These are phyloP conservation scores for Amblyjoppa proteus DNA, from an alignment of 2,888 invertebrate species.

Conservation along the genomic window DNA sequence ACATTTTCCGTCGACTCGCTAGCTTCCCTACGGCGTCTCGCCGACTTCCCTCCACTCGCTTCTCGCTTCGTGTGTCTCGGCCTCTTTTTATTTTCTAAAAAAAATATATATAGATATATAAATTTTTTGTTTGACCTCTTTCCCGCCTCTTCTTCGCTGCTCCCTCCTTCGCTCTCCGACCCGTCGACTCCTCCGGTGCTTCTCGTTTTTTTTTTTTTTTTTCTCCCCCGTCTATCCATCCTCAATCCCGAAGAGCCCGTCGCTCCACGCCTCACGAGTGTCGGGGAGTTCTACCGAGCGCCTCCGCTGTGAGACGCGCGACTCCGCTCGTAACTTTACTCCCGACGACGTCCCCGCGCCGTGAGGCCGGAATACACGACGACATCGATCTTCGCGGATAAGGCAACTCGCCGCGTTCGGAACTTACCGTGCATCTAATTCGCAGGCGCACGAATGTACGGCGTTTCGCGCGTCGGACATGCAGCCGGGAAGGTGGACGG, in stretches of 20 bases:
- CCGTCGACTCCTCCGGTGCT: conserved; percentile 26
- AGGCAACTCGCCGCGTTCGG: conserved; percentile 20
- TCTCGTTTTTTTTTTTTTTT: conserved; percentile 28
- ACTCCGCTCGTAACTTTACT: conserved; percentile 58
- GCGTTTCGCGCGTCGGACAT: background rate
- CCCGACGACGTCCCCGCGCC: conserved; percentile 60
- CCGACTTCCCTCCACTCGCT: conserved; percentile 26
- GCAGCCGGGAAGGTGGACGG: background rate
- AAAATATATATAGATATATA: background rate
- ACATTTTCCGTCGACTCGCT: conserved; percentile 32
- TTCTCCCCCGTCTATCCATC: conserved; percentile 54
- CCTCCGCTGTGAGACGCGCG: conserved; percentile 50
- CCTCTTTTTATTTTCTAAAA: conserved; percentile 47
- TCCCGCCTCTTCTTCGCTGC: background rate
- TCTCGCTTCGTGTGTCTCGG: conserved; percentile 63
- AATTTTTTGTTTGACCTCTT: background rate
- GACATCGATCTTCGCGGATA: conserved; percentile 66
- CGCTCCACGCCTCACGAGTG: conserved; percentile 35
- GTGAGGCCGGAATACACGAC: conserved; percentile 49
- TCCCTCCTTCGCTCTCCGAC: background rate
- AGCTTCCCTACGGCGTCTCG: conserved; percentile 30
- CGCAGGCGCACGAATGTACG: background rate
- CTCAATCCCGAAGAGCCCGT: conserved; percentile 51
- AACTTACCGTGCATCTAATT: background rate
- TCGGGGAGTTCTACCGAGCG: conserved; percentile 32